Base-by-base conservation (phyloP, 2,888 invertebrate genomes). In the Pheosia gnoma region DNA sequence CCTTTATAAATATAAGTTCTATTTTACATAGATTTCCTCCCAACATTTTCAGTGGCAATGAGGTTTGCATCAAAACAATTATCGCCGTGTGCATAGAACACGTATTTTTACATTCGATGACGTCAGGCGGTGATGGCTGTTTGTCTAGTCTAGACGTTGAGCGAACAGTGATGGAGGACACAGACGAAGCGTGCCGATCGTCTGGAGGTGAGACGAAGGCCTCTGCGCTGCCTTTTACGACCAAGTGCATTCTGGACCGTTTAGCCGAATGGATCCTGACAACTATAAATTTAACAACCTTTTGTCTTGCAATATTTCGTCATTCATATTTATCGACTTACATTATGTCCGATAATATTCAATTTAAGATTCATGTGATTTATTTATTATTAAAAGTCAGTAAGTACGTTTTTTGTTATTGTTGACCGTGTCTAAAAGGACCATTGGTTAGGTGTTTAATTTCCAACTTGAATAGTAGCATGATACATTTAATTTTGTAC, bases 201-300 rank as follows among this genome's bases (percentile, higher is more conserved):
- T 90, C 89, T 89, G 83, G 83, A 90, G 89, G 89, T 90, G 88
- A 89, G 79, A 79, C 79, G 83, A 87, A 87, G 86, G 87, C 88
- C 85, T 85, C 75, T 72, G 70, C 59, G 80, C 75, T 80, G 81
- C 83, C 82, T 86, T 87, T 83, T 82, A 75, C 71, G 72, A 74
- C 65, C 71, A 85, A 86, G 85, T 89, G 88, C 89, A 88, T 81
- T 79, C 67, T 75, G 76, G 71, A 69, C 75, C 60, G 79, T 79
- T 71, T 79, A 67, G 78, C 67, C 66, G 62, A 62, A 63, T 69
- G 73, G 66, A 68, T 70, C 65, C 63, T 71, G 69, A 71, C 66
- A 59, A 71, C 58, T 59, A 60, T 65, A 45, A 59, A 67, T 68
- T 51, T 59, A 55, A 66, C 61, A 57, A 69, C 58, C 61, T 59